phyloP scores from a whole-genome alignment of 2,888 invertebrate genomes.

The Hydraecia micacea region DNA sequence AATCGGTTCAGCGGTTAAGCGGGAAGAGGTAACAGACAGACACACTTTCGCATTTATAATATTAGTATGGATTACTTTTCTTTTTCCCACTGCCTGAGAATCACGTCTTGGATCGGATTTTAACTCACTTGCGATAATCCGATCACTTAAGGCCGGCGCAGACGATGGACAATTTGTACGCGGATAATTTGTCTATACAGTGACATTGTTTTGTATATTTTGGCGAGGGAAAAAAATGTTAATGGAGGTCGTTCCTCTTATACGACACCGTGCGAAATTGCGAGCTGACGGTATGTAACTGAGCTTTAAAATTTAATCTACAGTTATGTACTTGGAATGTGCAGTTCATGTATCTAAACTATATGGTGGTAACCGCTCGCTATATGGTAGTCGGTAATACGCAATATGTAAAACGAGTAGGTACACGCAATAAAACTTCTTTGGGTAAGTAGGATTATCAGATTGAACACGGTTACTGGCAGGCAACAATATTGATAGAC shows the following conservation, averaged over 20 bases:
- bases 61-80: neutral
- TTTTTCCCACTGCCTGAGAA: neutral
- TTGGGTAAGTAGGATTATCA: conserved; percentile 13
- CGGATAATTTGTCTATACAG: conserved; percentile 34
- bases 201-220: conserved; percentile 61
- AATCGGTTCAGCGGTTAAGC: too few relatives aligned
- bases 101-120: neutral
- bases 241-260: conserved; percentile 58
- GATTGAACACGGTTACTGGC: neutral
- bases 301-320: conserved; percentile 50
- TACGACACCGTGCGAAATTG: conserved; percentile 54
- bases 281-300: conserved; percentile 31
- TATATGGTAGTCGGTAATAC: conserved; percentile 1
- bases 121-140: neutral
- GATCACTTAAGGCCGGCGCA: too few relatives aligned
- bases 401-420: conserved; percentile 8
- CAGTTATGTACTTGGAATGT: conserved; percentile 68
- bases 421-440: conserved; percentile 27
- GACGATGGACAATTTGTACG: too few relatives aligned
- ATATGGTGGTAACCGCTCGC: conserved; percentile 11
- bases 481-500: neutral
- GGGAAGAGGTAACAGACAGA: too few relatives aligned
- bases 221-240: conserved; percentile 43
- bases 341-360: conserved; percentile 38
- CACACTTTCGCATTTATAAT: too few relatives aligned